Conservation (phyloP, 2,888 invertebrate genomes). For the Hesperia comma region DNA sequence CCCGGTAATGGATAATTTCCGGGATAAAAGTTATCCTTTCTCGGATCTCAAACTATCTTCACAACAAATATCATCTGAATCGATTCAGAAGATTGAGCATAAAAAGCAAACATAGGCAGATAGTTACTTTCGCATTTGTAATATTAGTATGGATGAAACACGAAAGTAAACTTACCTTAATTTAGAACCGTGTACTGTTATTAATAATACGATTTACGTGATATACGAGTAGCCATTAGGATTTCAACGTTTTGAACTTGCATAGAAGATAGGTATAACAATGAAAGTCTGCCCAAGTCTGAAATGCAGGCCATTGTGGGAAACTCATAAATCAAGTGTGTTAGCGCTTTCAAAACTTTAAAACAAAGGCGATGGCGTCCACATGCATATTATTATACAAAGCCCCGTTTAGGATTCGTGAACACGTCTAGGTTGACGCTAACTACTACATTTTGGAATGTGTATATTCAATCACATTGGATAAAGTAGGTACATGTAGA, state of each 20-base stretch:
- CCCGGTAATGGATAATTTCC: too few relatives aligned
- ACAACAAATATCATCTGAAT: too few relatives aligned
- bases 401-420: neutral
- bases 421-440: neutral
- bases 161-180: too few relatives aligned
- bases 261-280: neutral
- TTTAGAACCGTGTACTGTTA: too few relatives aligned
- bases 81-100: too few relatives aligned
- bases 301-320: constrained; percentile 1
- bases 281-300: neutral
- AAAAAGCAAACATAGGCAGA: too few relatives aligned
- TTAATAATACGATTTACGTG: too few relatives aligned
- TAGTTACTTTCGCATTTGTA: too few relatives aligned
- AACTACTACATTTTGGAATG: neutral
- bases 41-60: too few relatives aligned
- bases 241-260: neutral
- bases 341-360: constrained; percentile 3
- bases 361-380: neutral
- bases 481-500: too few relatives aligned
- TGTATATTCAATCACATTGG: neutral
- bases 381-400: constrained; percentile 1
- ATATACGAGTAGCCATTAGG: neutral
- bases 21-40: too few relatives aligned
- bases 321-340: constrained; percentile 6
- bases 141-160: too few relatives aligned